Evolutionary conservation across 2,888 invertebrate species (phyloP), one percentile per base, ranked within the genome.

Genomic region (Orthonychiurus folsomi): DNA sequence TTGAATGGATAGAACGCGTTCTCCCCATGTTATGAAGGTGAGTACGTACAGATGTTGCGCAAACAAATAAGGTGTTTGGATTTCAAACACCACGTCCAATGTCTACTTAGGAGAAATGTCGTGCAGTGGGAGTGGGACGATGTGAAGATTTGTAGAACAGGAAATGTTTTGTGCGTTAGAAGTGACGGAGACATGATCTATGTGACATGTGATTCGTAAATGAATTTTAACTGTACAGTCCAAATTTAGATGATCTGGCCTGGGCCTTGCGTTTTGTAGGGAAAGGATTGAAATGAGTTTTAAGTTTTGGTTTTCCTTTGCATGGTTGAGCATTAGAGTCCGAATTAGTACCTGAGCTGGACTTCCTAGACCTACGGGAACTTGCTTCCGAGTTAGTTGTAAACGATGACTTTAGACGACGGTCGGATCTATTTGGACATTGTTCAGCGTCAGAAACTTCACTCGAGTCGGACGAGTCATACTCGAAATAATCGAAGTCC

Each of bases 401-500:
- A 3, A 59, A 24, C 18, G 25, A 5, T 21, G 21, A 21, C 20
- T 21, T 23, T 9, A 20, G 9, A 12, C 52, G 21, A 9, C 5
- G 9, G 52, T 52, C n/a, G 3, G 52, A 9, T 23, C 24, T n/a
- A 20, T 52, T 52, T 12, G 21, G 61, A 37, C 50, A 50, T n/a
- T 25, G 37, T 9, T 55, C 59, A 1, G 61, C 63, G 9, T 60
- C 60, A 61, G n/a, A n/a, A n/a, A n/a, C n/a, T n/a, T 68, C 68
- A 2, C 66, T 64, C n/a, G 64, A 66, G 50, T 66, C 70, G 3
- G 62, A 53, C 15, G 63, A 63, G 27, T 56, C 63, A 25, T 66
- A 66, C 26, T 67, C 67, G 18, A 64, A 69, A 1, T 65, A 67
- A 52, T 50, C 87, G 24, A 80, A 79, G 60, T 88, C 87, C 73